Base-by-base conservation (phyloP, 2,888 invertebrate genomes). In the Horisme vitalbata region DNA sequence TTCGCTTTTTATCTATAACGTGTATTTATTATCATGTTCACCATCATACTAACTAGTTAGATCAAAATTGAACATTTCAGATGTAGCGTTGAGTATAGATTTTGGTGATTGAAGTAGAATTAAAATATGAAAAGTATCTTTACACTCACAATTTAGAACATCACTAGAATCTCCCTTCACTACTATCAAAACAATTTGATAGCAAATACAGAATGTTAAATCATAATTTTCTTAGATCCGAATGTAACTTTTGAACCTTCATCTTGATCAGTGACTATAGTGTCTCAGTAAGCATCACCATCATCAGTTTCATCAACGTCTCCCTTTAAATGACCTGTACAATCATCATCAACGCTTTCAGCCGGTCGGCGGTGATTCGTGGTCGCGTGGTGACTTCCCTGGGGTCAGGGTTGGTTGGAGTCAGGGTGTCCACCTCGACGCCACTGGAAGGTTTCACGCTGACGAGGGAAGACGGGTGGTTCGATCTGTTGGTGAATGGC, bases 401-500 rank as follows among this genome's bases (percentile, higher is more conserved):
- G 76, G 97, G 97, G 33, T 96, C 96, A 70, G 98, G 99, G 21
- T 90, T 99, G 62, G 96, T 98, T 79, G 99, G 99, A 20, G 98
- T 99, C 5, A 92, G 99, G 57, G 98, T 99, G 3, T 96, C 96
- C 55, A 98, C 99, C 28, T 95, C 95, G 44, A 96, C 96, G 3
- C 95, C 97, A n/a, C 91, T 97, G 33, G 98, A 98, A 90, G 99
- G 99, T 8, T 98, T 98, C 85, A 99, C 99, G 0, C 83, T 97
- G 46, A 97, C 97, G 2, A 91, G 97, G 48, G 96, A 96, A 59
- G 97, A 97, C 66, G 97, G 97, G 35, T 97, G 96, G 96, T 99
- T 99, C 89, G 99, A 99, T 87, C 92, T 99, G 36, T 92, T 99
- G 72, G 99, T 99, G 9, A 99, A 99, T 82, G 99, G 99, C n/a